Conservation (phyloP, 2,888 invertebrate species). For the Priocnemis perturbator region DNA sequence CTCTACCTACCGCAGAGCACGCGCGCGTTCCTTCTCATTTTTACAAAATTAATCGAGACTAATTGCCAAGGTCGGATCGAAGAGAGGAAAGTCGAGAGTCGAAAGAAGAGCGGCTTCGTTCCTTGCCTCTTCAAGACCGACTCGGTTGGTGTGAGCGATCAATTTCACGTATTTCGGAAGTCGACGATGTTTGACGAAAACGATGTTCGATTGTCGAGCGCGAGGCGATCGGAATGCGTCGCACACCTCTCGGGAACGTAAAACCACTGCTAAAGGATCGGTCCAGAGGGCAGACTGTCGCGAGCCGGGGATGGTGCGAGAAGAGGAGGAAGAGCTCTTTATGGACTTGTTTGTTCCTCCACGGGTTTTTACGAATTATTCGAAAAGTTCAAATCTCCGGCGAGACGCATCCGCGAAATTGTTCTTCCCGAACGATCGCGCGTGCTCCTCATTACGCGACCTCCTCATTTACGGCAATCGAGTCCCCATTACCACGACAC, state of each 20-base stretch:
- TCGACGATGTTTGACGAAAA: no score
- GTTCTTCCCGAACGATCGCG: slow-evolving; percentile 45
- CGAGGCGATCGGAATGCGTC: slow-evolving; percentile 32
- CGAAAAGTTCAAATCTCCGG: slow-evolving; percentile 60
- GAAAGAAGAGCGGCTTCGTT: no score
- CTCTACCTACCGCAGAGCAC: slow-evolving; percentile 67
- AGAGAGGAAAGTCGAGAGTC: background rate
- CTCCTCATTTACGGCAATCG: slow-evolving; percentile 43
- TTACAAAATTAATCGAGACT: slow-evolving; percentile 66
- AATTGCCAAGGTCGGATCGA: slow-evolving; percentile 55
- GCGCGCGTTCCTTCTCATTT: slow-evolving; percentile 60
- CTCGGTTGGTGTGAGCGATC: no score
- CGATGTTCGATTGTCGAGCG: slow-evolving; percentile 16
- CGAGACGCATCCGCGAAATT: slow-evolving; percentile 47
- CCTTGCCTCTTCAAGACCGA: no score
- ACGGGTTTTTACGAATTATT: slow-evolving; percentile 63
- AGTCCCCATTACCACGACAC: no score
- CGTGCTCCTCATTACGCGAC: slow-evolving; percentile 44
- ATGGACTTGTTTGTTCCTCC: slow-evolving; percentile 69
- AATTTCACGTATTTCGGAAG: no score
- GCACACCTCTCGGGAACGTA: slow-evolving; percentile 50
- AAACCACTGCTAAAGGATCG: slow-evolving; percentile 54
- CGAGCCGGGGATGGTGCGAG: slow-evolving; percentile 24
- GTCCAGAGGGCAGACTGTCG: slow-evolving; percentile 31
- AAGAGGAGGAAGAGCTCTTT: slow-evolving; percentile 52